Evolutionary conservation across 2,888 invertebrate genomes (phyloP).

Genomic region (Perithous albicinctus): DNA sequence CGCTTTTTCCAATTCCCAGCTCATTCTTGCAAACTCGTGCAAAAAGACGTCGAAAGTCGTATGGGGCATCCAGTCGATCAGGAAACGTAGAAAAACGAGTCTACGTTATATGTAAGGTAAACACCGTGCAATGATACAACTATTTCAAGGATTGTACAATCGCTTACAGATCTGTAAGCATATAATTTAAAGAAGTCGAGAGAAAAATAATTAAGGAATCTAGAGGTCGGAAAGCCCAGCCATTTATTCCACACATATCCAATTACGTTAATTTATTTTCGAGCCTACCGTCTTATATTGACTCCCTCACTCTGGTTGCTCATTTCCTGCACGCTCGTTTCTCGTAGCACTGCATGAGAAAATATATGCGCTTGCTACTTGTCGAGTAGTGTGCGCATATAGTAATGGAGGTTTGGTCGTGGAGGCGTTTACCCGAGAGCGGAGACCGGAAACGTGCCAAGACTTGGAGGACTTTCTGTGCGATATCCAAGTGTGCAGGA

Average conservation of each 20-base stretch:
- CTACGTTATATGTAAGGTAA: not conserved
- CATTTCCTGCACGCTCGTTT: slow-evolving; percentile 63
- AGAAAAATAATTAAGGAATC: slow-evolving; percentile 11
- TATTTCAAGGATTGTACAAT: too few species aligned
- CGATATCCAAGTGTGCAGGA: slow-evolving; percentile 48
- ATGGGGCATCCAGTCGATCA: not conserved
- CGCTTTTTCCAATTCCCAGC: slow-evolving; percentile 14
- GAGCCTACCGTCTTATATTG: slow-evolving; percentile 33
- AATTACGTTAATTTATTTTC: slow-evolving; percentile 60
- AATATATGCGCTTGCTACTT: slow-evolving; percentile 43
- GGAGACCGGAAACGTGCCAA: slow-evolving; percentile 58
- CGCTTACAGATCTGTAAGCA: too few species aligned
- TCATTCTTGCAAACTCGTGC: slow-evolving; percentile 13
- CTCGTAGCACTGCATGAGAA: slow-evolving; percentile 57
- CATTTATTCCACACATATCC: slow-evolving; percentile 49
- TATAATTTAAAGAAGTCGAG: not conserved
- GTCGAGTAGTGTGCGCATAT: slow-evolving; percentile 33
- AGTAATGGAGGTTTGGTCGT: slow-evolving; percentile 39
- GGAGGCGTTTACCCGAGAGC: slow-evolving; percentile 39
- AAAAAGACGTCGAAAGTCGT: slow-evolving; percentile 4
- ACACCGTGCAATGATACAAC: too few species aligned
- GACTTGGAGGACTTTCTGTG: slow-evolving; percentile 1
- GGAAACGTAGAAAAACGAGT: not conserved
- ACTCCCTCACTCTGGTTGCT: slow-evolving; percentile 38
- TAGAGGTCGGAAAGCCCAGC: not conserved